Conservation (phyloP, 2,797 vertebrate genomes). For the Oreortyx pictus region DNA sequence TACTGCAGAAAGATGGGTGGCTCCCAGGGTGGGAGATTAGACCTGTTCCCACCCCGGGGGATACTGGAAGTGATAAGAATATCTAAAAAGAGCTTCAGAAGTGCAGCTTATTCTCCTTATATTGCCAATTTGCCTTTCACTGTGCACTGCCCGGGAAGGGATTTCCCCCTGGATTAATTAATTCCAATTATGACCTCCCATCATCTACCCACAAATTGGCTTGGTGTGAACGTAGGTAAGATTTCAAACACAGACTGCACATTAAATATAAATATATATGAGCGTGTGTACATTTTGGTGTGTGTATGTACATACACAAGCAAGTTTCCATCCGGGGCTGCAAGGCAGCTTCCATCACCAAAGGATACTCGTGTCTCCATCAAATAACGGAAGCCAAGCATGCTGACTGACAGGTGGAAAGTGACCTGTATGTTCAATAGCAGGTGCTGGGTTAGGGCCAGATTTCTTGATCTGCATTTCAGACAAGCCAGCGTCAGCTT, state of each 20-base stretch:
- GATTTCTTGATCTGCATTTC: neutral
- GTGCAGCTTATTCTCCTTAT: conserved; percentile 45
- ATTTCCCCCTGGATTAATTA: conserved; percentile 73
- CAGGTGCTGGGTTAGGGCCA: neutral
- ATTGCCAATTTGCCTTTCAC: conserved; percentile 40
- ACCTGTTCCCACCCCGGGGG: neutral
- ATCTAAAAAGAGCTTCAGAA: conserved; percentile 51
- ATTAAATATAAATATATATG: conserved; percentile 50
- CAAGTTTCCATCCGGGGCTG: neutral
- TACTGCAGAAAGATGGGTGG: conserved; percentile 22
- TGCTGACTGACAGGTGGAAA: neutral
- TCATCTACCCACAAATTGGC: conserved; percentile 68
- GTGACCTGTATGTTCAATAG: neutral
- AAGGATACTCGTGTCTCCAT: neutral
- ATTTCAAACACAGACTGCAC: conserved; percentile 24
- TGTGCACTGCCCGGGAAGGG: conserved; percentile 48
- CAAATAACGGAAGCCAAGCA: neutral
- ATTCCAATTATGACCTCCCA: conserved; percentile 72
- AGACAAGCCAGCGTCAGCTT: neutral
- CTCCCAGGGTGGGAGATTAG: conserved; percentile 4
- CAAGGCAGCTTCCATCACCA: neutral
- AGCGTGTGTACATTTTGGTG: neutral
- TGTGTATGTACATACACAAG: neutral
- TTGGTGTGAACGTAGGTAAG: conserved; percentile 55
- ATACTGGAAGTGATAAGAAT: conserved; percentile 58